Conservation (phyloP, 2,797 vertebrate genomes). For the Acrossocheilus wenchowensis region DNA sequence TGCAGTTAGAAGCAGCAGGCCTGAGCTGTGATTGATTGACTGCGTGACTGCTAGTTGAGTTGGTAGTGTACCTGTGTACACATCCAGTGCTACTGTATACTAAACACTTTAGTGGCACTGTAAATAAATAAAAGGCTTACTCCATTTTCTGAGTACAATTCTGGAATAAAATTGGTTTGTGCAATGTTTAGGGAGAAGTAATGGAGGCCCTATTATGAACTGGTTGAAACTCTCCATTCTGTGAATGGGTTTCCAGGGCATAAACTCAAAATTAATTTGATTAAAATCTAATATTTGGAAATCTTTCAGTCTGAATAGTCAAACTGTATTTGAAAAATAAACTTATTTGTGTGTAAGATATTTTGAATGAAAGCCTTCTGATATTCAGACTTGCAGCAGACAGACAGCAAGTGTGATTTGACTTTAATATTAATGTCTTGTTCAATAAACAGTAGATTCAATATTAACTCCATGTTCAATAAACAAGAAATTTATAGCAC, state of each 20-base stretch:
- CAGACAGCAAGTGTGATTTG: background rate
- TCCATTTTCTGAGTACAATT: background rate
- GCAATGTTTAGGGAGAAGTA: background rate
- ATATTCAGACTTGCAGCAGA: background rate
- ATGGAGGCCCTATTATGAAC: background rate
- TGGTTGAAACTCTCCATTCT: background rate
- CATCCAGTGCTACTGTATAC: conserved; percentile 27
- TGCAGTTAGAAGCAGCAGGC: conserved; percentile 51
- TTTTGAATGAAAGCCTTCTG: background rate
- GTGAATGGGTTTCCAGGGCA: background rate
- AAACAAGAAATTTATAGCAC: background rate
- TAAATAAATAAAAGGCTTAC: background rate
- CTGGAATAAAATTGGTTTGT: background rate
- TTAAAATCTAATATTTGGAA: background rate
- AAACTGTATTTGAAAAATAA: background rate
- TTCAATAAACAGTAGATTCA: background rate
- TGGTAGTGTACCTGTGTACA: conserved; percentile 32
- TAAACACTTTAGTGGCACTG: conserved; percentile 10
- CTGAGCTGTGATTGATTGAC: conserved; percentile 49
- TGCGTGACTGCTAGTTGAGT: conserved; percentile 42
- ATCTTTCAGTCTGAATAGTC: background rate
- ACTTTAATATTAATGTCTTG: background rate
- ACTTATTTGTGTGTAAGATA: background rate
- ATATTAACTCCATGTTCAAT: background rate
- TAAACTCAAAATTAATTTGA: background rate